Percentiles rank a stretch among this genome's conserved stretches.
Evolutionary conservation across 2,113 vertebrate species (phyloP).

Genomic region (Albula goreensis): DNA sequence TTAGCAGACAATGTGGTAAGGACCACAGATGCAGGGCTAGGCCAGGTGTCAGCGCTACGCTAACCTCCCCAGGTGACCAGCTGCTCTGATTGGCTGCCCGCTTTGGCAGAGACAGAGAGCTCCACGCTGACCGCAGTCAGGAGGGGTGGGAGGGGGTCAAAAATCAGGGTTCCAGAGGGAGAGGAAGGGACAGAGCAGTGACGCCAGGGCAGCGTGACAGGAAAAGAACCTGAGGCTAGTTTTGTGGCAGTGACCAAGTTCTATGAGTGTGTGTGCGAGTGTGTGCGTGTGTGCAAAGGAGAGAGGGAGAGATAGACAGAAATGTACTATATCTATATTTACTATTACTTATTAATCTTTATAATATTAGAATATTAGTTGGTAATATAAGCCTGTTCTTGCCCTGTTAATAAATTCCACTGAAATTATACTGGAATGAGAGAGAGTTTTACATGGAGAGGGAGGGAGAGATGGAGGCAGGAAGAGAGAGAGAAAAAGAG

Average conservation of each 20-base stretch:
- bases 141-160: not conserved
- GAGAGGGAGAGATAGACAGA: slow-evolving; percentile 17
- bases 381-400: too few species aligned
- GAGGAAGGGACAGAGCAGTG: too few species aligned
- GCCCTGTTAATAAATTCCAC: too few species aligned
- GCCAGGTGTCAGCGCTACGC: not conserved
- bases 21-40: not conserved
- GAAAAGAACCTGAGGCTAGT: too few species aligned
- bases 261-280: too few species aligned
- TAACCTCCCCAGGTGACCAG: not conserved
- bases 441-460: not conserved
- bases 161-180: not conserved
- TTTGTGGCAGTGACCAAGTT: not conserved
- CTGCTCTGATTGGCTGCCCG: not conserved
- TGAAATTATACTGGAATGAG: too few species aligned
- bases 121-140: not conserved
- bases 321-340: too few species aligned
- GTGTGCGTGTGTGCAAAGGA: not conserved
- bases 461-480: slow-evolving; percentile 22
- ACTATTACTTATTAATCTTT: too few species aligned
- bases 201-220: too few species aligned
- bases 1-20: too few species aligned
- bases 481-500: slow-evolving; percentile 19
- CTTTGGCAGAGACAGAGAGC: not conserved
- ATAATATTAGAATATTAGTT: too few species aligned